phyloP scores from a whole-genome alignment of 2,797 vertebrate species.

The Sternotherus odoratus region DNA sequence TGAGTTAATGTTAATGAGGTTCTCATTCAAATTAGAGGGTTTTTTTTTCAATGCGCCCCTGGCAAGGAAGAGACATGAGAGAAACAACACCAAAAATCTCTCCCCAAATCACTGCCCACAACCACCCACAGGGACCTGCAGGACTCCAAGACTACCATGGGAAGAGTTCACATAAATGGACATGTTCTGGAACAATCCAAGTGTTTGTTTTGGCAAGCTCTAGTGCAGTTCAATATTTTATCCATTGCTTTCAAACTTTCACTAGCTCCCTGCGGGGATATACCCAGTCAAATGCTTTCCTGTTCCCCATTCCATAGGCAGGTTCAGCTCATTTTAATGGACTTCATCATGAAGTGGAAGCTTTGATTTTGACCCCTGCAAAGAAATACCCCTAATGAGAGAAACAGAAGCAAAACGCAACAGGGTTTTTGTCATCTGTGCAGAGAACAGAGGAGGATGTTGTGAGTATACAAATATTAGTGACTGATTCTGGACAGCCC shows the following conservation, averaged over 20 bases:
- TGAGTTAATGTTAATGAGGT: not conserved
- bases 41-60: not conserved
- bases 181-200: not conserved
- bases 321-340: conserved; percentile 10
- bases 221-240: not conserved
- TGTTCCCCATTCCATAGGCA: not conserved
- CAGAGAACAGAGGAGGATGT: not conserved
- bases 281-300: conserved; percentile 2
- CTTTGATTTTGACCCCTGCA: conserved; percentile 43
- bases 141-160: not conserved
- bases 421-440: rapidly evolving
- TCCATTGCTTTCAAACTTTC: not conserved
- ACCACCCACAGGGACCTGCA: not conserved
- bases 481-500: not conserved
- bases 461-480: not conserved
- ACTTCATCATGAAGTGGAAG: not conserved
- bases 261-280: not conserved
- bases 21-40: not conserved
- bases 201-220: not conserved
- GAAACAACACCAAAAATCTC: not conserved
- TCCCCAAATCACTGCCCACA: not conserved
- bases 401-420: conserved; percentile 28
- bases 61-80: rapidly evolving
- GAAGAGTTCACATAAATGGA: not conserved
- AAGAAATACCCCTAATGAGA: conserved; percentile 7